These are phyloP conservation scores for Zosterops pallidus DNA, from an alignment of 2,113 vertebrate genomes.

Conservation along the genomic window DNA sequence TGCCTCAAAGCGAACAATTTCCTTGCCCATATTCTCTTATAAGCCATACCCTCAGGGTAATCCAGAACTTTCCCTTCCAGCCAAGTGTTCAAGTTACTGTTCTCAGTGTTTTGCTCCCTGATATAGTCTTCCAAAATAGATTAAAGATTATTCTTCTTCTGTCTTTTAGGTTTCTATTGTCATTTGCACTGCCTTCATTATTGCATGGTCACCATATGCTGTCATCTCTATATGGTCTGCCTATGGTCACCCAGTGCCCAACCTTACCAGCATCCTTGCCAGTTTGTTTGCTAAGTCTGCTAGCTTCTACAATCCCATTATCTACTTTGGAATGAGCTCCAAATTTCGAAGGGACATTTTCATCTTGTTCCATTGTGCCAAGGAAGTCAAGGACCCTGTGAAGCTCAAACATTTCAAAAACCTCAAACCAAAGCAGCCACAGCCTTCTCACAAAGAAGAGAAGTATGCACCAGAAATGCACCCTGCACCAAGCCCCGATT, in stretches of 20 bases:
- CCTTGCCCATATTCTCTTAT: background rate
- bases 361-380: slow-evolving; percentile 72
- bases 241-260: slow-evolving; percentile 78
- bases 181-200: slow-evolving; percentile 83
- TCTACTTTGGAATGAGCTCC: slow-evolving; percentile 86
- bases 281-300: slow-evolving; percentile 84
- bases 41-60: background rate
- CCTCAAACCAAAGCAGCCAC: slow-evolving; percentile 73
- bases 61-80: background rate
- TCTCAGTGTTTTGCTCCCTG: background rate
- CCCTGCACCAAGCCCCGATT: slow-evolving; percentile 62
- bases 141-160: background rate
- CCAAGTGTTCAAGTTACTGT: background rate
- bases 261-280: slow-evolving; percentile 80
- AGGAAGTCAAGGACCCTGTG: slow-evolving; percentile 72
- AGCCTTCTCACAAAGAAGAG: slow-evolving; percentile 52
- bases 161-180: slow-evolving; percentile 78
- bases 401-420: slow-evolving; percentile 77
- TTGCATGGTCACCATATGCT: slow-evolving; percentile 83
- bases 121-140: background rate
- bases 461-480: slow-evolving; percentile 41
- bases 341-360: slow-evolving; percentile 81
- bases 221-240: slow-evolving; percentile 85
- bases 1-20: background rate
- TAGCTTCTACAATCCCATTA: slow-evolving; percentile 84